Evolutionary conservation across 2,888 invertebrate species (phyloP), one percentile per base, ranked within the genome.

Genomic region (Neoscelio sp.): DNA sequence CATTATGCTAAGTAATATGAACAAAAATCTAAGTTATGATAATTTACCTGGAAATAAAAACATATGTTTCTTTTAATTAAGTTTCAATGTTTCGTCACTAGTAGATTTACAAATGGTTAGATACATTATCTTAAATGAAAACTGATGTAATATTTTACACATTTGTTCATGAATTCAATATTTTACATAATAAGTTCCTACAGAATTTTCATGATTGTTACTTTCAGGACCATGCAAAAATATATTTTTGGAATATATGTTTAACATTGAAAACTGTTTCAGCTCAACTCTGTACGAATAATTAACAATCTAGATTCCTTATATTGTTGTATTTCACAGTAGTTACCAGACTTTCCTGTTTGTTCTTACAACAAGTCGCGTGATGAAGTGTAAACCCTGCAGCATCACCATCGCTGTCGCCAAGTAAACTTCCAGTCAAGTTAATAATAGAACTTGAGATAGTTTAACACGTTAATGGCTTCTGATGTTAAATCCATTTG

Each of bases 401-500:
- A 75, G 67, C 67, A 42, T 75, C 65, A 65, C 56, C 42, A 33
- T 48, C 10, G 58, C 56, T 74, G 62, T 76, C 76, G 46, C 54
- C 56, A 40, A 62, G 68, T 62, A 75, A 79, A 71, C 71, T 79
- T 67, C 52, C 20, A 56, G 67, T 79, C 58, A 75, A 71, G 48
- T 75, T 79, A 71, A 75, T 75, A 75, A 65, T 58, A 74, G 68
- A 78, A 79, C 65, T 75, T 67, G 35, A 67, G 67, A 42, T 62
- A 75, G 71, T 79, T 79, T 75, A 78, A 71, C 60, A 56, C 65
- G 67, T 60, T 79, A 79, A 75, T 79, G 70, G 62, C 35, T 56
- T 75, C 65, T 71, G 38, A 71, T 71, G 62, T 46, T 79, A 71
- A 79, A 75, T 79, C 65, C 62, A 62, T 75, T 73, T 68, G 68